A percentile compares a stretch with the other conserved stretches of the same genome.
Evolutionary conservation across 2,888 invertebrate species (phyloP).

Genomic region (Trissonchulus sp.): DNA sequence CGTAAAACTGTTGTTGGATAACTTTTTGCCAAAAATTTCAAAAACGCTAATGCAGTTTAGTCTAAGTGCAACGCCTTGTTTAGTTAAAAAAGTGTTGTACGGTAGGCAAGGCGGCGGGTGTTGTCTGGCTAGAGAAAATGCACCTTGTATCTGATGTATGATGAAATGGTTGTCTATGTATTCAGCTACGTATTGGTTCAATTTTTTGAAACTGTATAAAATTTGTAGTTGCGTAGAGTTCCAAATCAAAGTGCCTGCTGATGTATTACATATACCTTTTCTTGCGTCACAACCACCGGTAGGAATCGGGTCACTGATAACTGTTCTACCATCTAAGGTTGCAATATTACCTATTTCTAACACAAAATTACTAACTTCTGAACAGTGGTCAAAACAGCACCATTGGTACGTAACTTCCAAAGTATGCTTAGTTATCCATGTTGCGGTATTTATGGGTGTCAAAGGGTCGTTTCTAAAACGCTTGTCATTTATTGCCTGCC

Average conservation of each 20-base stretch:
- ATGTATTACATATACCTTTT: background rate
- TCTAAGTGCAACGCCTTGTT: conserved; percentile 8
- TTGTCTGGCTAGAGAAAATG: background rate
- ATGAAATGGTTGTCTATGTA: background rate
- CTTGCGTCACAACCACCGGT: background rate
- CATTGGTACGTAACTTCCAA: background rate
- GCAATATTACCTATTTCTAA: background rate
- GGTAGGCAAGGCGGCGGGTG: background rate
- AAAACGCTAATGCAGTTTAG: too few relatives aligned
- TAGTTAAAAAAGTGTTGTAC: background rate
- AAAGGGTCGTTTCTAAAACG: too few relatives aligned
- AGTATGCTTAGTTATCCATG: background rate
- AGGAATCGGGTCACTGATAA: background rate
- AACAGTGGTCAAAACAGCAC: conserved; percentile 7
- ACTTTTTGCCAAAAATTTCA: too few relatives aligned
- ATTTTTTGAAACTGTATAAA: background rate
- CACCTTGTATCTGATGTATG: background rate
- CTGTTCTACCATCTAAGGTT: background rate
- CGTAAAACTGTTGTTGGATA: too few relatives aligned
- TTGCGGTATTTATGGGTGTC: too few relatives aligned
- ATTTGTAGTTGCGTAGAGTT: background rate
- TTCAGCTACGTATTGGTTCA: background rate
- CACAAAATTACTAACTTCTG: background rate
- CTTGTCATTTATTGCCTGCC: too few relatives aligned
- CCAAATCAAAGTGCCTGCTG: background rate